Percentiles rank a stretch among this genome's conserved stretches.
Evolutionary conservation across 1,140 invertebrate genomes (phyloP).

Genomic region (Conopomorpha cramerella): DNA sequence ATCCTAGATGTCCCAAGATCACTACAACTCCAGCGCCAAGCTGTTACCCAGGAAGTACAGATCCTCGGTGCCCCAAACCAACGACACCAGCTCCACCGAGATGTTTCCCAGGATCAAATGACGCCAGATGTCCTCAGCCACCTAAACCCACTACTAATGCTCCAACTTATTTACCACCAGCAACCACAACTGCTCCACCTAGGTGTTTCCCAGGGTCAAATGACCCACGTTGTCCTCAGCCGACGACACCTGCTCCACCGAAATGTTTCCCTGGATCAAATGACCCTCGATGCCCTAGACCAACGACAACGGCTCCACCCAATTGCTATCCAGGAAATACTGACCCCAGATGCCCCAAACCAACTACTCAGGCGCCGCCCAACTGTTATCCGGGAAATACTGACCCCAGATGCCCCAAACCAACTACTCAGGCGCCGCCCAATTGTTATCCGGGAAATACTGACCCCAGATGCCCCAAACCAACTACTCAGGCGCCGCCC

Average conservation of each 20-base stretch:
- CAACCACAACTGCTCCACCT: slow-evolving; percentile 21
- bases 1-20: slow-evolving; percentile 39
- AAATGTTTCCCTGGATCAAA: slow-evolving; percentile 32
- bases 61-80: slow-evolving; percentile 20
- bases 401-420: slow-evolving; percentile 20
- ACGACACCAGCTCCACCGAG: slow-evolving; percentile 5
- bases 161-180: slow-evolving; percentile 18
- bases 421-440: slow-evolving; percentile 11
- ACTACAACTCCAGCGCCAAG: slow-evolving; percentile 17
- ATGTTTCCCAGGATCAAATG: slow-evolving; percentile 13
- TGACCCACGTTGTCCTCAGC: slow-evolving; percentile 18
- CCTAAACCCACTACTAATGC: slow-evolving; percentile 10
- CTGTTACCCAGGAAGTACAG: slow-evolving; percentile 28
- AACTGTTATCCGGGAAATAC: slow-evolving; percentile 17
- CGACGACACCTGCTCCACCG: slow-evolving; percentile 12
- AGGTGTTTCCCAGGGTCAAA: slow-evolving; percentile 17
- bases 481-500: slow-evolving; percentile 9
- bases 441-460: slow-evolving; percentile 30
- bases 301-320: slow-evolving; percentile 18
- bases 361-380: slow-evolving; percentile 21
- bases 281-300: slow-evolving; percentile 20
- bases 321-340: slow-evolving; percentile 31
- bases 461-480: slow-evolving; percentile 18
- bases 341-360: slow-evolving; percentile 41
- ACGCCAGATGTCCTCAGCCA: slow-evolving; percentile 24